These are phyloP conservation scores for Neotoma lepida DNA, from an alignment of 2,113 vertebrate genomes.

Conservation along the genomic window DNA sequence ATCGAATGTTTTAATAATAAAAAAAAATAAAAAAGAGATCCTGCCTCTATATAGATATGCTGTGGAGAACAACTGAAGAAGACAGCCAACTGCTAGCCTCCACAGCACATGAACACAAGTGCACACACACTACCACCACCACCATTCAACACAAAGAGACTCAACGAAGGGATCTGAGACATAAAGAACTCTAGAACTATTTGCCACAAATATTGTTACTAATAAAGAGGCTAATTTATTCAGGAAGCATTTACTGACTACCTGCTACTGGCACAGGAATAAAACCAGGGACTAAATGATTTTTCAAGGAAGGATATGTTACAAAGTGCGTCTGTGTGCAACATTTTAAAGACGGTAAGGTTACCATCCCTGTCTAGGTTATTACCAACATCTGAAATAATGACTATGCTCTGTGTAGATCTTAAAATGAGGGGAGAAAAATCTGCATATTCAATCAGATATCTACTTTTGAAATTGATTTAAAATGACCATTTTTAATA, in stretches of 20 bases:
- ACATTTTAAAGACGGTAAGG: constrained; percentile 43
- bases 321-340: neutral
- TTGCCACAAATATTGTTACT: constrained; percentile 40
- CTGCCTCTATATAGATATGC: neutral
- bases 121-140: neutral
- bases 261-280: constrained; percentile 1
- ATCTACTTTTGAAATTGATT: constrained; percentile 45
- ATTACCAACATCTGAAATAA: constrained; percentile 49
- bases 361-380: constrained; percentile 37
- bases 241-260: constrained; percentile 28
- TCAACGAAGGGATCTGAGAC: constrained; percentile 22
- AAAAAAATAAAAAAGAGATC: too few relatives aligned
- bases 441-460: neutral
- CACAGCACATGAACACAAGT: neutral
- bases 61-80: neutral
- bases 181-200: constrained; percentile 24
- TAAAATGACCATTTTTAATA: constrained; percentile 52
- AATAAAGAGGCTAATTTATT: constrained; percentile 39
- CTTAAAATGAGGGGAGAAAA: constrained; percentile 19
- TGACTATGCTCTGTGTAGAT: constrained; percentile 32
- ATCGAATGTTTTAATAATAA: too few relatives aligned
- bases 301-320: constrained; percentile 12
- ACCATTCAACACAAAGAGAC: neutral
- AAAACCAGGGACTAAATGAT: constrained; percentile 39
- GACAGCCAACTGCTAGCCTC: too few relatives aligned